Conservation (phyloP, 2,797 vertebrate genomes). For the Spheniscus humboldti region DNA sequence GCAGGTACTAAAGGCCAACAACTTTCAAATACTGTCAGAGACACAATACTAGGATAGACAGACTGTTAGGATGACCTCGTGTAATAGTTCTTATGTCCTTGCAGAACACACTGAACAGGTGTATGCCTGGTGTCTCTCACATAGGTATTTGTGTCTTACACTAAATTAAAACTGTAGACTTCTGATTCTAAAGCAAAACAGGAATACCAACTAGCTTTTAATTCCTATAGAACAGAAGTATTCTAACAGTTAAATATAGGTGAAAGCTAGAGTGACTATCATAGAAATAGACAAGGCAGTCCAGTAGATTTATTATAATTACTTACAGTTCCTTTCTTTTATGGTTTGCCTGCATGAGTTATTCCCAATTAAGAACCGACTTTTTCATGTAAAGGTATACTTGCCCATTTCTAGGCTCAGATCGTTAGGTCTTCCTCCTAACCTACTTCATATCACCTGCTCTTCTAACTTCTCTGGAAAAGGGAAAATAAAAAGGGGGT, state of each 20-base stretch:
- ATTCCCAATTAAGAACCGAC: neutral
- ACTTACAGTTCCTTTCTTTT: neutral
- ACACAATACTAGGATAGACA: too few species aligned
- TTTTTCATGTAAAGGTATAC: neutral
- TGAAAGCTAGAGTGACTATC: neutral
- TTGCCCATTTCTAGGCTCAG: neutral
- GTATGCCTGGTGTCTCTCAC: neutral
- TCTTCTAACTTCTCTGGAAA: neutral
- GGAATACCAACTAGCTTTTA: neutral
- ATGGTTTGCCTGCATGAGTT: neutral
- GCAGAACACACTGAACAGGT: neutral
- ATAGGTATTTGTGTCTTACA: neutral
- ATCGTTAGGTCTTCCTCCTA: neutral
- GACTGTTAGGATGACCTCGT: fast-evolving
- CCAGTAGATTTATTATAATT: neutral
- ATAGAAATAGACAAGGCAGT: neutral
- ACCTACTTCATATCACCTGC: neutral
- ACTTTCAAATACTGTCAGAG: neutral
- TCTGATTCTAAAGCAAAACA: neutral
- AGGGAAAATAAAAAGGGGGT: neutral
- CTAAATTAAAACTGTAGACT: neutral
- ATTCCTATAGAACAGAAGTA: neutral
- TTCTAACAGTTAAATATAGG: neutral
- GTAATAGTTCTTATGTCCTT: neutral
- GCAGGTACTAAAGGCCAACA: neutral